These are phyloP conservation scores for Cheilosia soror DNA, from an alignment of 2,888 invertebrate genomes.

Conservation along the genomic window DNA sequence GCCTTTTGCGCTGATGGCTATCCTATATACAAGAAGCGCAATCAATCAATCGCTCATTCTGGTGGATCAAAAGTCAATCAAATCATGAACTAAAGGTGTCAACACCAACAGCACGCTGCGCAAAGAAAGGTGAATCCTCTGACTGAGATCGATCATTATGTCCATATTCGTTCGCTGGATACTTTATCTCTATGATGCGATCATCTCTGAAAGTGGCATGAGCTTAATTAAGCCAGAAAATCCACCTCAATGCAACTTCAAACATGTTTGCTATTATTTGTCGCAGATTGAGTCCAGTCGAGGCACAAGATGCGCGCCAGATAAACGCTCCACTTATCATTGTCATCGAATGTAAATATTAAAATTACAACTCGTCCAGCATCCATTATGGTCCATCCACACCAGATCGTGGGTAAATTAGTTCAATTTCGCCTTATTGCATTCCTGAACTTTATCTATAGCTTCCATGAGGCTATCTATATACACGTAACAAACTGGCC, in stretches of 20 bases:
- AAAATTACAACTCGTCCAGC: conserved; percentile 59
- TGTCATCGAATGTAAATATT: conserved; percentile 66
- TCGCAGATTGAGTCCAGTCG: conserved; percentile 11
- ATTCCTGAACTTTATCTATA: conserved; percentile 51
- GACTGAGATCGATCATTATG: conserved; percentile 56
- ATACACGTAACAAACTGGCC: conserved; percentile 44
- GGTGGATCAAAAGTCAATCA: conserved; percentile 71
- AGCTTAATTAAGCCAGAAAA: conserved; percentile 42
- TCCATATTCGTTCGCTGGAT: conserved; percentile 50
- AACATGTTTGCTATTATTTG: conserved; percentile 20
- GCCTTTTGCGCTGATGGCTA: conserved; percentile 12
- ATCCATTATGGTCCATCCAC: conserved; percentile 45
- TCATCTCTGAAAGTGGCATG: conserved; percentile 37
- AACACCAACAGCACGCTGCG: background rate
- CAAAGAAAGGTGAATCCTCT: conserved; percentile 56
- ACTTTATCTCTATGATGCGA: conserved; percentile 36
- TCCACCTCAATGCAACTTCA: background rate
- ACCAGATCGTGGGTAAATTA: conserved; percentile 37
- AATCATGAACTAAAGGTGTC: conserved; percentile 68
- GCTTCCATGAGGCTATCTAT: conserved; percentile 30
- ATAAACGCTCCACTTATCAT: conserved; percentile 34
- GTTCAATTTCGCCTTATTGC: conserved; percentile 57
- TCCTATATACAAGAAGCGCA: conserved; percentile 27
- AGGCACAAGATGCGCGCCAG: conserved; percentile 8
- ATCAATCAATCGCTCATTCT: conserved; percentile 67